Percentiles rank a stretch among this genome's conserved stretches.
phyloP scores from a whole-genome alignment of 2,797 vertebrate species.

The Phylloscopus collybita region DNA sequence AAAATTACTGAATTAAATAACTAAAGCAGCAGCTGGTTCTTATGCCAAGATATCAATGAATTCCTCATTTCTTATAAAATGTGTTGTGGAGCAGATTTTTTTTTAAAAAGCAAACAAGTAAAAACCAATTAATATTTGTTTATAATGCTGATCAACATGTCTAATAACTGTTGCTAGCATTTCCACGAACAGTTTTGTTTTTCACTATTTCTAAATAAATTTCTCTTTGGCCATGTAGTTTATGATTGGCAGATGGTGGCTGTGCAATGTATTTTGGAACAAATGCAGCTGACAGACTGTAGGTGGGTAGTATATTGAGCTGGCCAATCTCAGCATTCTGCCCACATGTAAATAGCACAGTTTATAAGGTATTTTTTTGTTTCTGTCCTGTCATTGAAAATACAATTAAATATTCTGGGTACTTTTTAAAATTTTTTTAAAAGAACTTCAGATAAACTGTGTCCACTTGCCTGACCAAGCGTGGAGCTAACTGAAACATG shows the following conservation, averaged over 20 bases:
- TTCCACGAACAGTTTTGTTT: not conserved
- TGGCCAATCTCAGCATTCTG: not conserved
- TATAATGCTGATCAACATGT: not conserved
- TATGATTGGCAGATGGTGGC: conserved; percentile 1
- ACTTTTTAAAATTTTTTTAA: not conserved
- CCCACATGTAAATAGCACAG: not conserved
- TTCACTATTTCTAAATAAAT: not conserved
- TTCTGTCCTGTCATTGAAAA: not conserved
- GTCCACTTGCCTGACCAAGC: not conserved
- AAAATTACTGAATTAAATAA: not conserved
- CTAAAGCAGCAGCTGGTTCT: not conserved
- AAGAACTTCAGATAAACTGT: not conserved
- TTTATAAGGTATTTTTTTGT: not conserved
- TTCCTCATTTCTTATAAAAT: not conserved
- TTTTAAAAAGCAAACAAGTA: not conserved
- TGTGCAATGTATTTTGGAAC: conserved; percentile 5
- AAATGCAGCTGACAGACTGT: conserved; percentile 10
- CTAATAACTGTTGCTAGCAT: not conserved
- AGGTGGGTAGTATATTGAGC: not conserved
- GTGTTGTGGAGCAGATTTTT: not conserved
- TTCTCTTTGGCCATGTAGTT: not conserved
- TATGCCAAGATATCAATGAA: not conserved
- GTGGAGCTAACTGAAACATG: not conserved
- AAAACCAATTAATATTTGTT: not conserved
- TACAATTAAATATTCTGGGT: not conserved